These are phyloP conservation scores for Hyles lineata DNA, from an alignment of 2,888 invertebrate genomes.

Conservation along the genomic window DNA sequence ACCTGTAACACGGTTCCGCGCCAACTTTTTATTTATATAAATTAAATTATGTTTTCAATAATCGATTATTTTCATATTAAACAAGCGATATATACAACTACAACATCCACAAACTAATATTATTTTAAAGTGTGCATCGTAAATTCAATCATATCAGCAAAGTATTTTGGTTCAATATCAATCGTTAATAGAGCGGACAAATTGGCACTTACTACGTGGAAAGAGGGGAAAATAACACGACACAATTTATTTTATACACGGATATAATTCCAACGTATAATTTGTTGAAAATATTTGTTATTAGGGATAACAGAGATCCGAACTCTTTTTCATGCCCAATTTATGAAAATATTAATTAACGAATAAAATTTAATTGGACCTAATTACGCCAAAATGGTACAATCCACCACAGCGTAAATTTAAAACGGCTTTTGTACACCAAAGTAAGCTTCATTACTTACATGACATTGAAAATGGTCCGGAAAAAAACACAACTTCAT, in stretches of 20 bases:
- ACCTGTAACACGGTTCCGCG: background rate
- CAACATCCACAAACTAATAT: background rate
- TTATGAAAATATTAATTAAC: background rate
- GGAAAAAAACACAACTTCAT: no score
- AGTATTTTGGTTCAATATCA: background rate
- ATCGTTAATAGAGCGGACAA: background rate
- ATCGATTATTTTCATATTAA: background rate
- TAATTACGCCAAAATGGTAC: background rate
- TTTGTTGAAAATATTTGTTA: slow-evolving; percentile 8
- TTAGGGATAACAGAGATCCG: no score
- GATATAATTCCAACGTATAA: slow-evolving; percentile 2
- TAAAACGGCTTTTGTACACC: no score
- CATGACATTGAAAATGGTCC: no score
- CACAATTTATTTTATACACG: slow-evolving; percentile 22
- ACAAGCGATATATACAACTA: background rate
- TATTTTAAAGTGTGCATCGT: background rate
- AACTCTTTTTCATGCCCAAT: background rate
- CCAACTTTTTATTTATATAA: slow-evolving; percentile 3
- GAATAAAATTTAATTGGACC: background rate
- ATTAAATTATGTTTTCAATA: background rate
- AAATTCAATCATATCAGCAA: background rate
- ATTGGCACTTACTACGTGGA: slow-evolving; percentile 13
- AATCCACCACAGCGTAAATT: no score
- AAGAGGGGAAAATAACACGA: slow-evolving; percentile 1
- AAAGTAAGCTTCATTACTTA: no score